Evolutionary conservation across 2,797 vertebrate species (phyloP), one percentile per base, ranked within the genome.

Genomic region (Chrysocyon brachyurus): DNA sequence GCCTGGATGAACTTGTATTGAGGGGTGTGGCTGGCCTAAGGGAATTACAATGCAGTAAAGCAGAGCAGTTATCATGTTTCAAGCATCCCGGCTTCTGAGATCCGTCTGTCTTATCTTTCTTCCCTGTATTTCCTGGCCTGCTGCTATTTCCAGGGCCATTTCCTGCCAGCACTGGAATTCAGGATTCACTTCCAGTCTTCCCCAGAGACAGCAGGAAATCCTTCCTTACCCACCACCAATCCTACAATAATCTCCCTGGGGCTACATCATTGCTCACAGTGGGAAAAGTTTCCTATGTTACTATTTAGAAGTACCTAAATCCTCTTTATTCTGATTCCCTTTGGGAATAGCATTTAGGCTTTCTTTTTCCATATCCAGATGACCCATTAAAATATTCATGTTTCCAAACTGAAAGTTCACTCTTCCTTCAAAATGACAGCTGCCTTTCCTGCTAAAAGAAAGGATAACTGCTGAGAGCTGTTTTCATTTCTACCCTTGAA

Each of bases 271-370:
- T 63, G 46, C 19, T 19, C 36, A 19, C 1, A 15, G 56, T 2
- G 31, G 49, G 1, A 0, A 26, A 19, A 7, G 22, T 33, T 17
- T 40, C 22, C n/a, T 46, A 0, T 22, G 49, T 5, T 64, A 10
- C 61, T 0, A 0, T 15, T 31, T 14, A 63, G 26, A 89, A 24
- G 4, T 0, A 3, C 17, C 59, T 16, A 31, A 15, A 10, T 72
- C 21, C 28, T 61, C 7, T 5, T 5, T 36, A 5, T 40, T 15
- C 14, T 9, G 22, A 26, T 19, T 75, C 49, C 31, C 9, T 33
- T 19, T 40, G 46, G 68, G 33, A 68, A 19, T 15, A 24, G 0
- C 10, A 5, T 22, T n/a, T 79, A 26, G 36, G 33, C 78, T 81
- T 85, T 68, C 11, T 24, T 12, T 70, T 59, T 93, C 31, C 2